A percentile compares a stretch with the other conserved stretches of the same genome.
Evolutionary conservation across 2,888 invertebrate species (phyloP).

Genomic region (Oligia latruncula): DNA sequence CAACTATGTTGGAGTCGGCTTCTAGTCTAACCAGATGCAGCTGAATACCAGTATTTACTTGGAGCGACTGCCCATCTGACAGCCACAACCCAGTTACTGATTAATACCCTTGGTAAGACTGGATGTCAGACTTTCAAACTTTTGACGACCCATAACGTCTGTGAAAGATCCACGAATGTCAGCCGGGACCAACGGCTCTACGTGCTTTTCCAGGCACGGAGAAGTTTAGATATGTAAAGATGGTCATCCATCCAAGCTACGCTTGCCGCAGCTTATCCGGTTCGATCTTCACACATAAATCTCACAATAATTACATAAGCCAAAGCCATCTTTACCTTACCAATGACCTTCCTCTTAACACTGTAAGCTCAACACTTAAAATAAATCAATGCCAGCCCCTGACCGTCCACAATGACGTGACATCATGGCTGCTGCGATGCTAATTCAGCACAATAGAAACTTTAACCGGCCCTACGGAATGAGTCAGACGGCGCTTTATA

Average conservation of each 20-base stretch:
- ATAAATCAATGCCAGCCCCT: conserved; percentile 64
- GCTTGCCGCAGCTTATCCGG: not conserved
- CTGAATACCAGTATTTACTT: not conserved
- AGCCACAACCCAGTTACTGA: not conserved
- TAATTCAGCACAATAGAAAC: conserved; percentile 49
- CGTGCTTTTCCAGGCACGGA: no score
- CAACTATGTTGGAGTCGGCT: not conserved
- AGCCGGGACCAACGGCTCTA: not conserved
- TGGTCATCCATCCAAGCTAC: not conserved
- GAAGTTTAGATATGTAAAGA: not conserved
- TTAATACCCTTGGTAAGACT: not conserved
- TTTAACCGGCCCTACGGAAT: conserved; percentile 47
- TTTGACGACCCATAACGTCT: not conserved
- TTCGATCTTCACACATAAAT: not conserved
- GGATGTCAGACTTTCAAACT: no score
- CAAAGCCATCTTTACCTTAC: not conserved
- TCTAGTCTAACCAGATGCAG: not conserved
- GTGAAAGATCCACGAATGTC: not conserved
- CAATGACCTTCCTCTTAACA: conserved; percentile 31
- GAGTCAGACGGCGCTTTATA: conserved; percentile 53
- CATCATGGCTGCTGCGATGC: conserved; percentile 61
- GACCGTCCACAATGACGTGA: conserved; percentile 68
- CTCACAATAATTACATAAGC: not conserved
- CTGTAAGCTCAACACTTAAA: conserved; percentile 46
- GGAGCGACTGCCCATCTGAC: not conserved